Evolutionary conservation across 2,888 invertebrate species (phyloP), one percentile per base, ranked within the genome.

Genomic region (Eugnorisma glareosa): DNA sequence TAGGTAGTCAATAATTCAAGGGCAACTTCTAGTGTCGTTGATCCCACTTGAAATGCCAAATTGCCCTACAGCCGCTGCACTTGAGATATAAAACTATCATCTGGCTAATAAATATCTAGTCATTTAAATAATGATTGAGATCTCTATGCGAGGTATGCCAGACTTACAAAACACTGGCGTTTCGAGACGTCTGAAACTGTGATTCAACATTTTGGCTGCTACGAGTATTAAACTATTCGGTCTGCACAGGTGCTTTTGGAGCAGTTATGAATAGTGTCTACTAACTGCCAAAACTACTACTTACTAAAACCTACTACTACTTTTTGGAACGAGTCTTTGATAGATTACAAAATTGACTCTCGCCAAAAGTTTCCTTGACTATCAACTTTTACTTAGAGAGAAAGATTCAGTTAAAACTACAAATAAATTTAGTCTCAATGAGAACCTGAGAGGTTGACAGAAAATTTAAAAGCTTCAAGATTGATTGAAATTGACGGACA

Each of bases 141-240:
- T 77, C 43, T 31, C 45, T 43, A 67, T 78, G 76, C 67, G 37
- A 6, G 21, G 21, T 59, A 72, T 79, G 69, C 37, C 54, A 83
- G 74, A 82, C 77, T 28, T 31, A 73, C 48, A 71, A 28, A 66
- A 73, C 37, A 61, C 48, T 79, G 70, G 68, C 61, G 35, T 66
- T 61, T 70, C 40, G 13, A 66, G 61, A 75, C 54, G 73, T 77
- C 76, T 82, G 79, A 79, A 71, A 77, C 43, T 77, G 73, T 82
- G 82, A 79, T 71, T 81, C 54, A 81, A 76, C 63, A 28, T 77
- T 70, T 86, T 88, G 88, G 83, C 79, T 75, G 59, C 66, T n/a
- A n/a, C n/a, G n/a, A n/a, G n/a, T 40, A 74, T 75, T 45, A 59
- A 66, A 75, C 43, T 77, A 77, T 79, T 70, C 40, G 59, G 37